Base-by-base conservation (phyloP, 2,797 vertebrate species). In the Manis javanica region DNA sequence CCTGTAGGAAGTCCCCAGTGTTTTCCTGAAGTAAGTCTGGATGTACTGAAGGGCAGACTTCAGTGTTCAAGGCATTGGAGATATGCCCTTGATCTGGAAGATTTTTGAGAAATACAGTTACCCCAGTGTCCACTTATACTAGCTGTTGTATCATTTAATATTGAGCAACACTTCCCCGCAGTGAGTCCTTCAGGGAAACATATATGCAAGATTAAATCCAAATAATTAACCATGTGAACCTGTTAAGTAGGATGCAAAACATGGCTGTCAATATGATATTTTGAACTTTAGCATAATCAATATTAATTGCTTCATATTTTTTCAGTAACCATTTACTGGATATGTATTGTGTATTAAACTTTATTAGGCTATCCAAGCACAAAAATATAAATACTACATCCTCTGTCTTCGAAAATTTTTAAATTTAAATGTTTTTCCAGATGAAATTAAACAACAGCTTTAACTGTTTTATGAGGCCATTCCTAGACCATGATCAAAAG, bases 241-340 rank as follows among this genome's bases (percentile, higher is more conserved):
- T 82, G 21, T 96, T 93, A 87, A 93, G 90, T 85, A 87, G 81
- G 37, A 86, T 53, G 4, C 2, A 94, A 92, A 85, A 53, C 34
- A 49, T 88, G 66, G 37, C 16, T 86, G 2, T 66, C 63, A 68
- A 92, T 91, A 64, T 66, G 55, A 63, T 29, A 92, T 46, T 97
- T 93, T 72, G 31, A 21, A 94, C 34, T 90, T 95, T 59, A 64
- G 5, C 9, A 31, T 83, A 93, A 86, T 96, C 77, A 82, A 64
- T 92, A 92, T 81, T 92, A 29, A 77, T 85, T 66, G 46, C 21
- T 89, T 95, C 29, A 46, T 81, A 90, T 89, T 82, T 83, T 87
- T 66, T 91, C 11, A 88, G 26, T 90, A 81, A 95, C 90, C 19
- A 88, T 77, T 95, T 96, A 87, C 34, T 75, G 2, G 5, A 34